These are phyloP conservation scores for Drosophila austrosaltans DNA, from an alignment of 2,888 invertebrate genomes.

Conservation along the genomic window DNA sequence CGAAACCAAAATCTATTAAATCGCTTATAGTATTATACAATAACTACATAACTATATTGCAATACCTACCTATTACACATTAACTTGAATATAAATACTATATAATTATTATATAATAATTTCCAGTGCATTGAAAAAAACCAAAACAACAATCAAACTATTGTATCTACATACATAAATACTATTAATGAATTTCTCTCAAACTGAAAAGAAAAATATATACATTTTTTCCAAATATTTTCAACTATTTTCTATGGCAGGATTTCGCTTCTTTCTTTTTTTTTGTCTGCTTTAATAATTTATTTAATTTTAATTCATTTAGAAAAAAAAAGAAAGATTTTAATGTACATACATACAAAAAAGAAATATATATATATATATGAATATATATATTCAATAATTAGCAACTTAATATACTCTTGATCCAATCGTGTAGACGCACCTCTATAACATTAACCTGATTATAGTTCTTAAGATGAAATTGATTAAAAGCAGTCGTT, in stretches of 20 bases:
- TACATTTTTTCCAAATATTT: conserved; percentile 6
- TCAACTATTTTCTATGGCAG: not conserved
- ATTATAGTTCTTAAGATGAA: conserved; percentile 90
- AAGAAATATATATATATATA: not conserved
- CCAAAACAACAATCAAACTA: conserved; percentile 8
- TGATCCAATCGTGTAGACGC: conserved; percentile 88
- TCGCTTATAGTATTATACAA: conserved; percentile 17
- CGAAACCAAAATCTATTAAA: conserved; percentile 7
- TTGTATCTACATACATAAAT: conserved; percentile 17
- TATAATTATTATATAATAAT: conserved; percentile 11
- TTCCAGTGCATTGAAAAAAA: conserved; percentile 6
- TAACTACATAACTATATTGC: conserved; percentile 12
- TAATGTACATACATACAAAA: conserved; percentile 3
- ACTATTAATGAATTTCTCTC: conserved; percentile 14
- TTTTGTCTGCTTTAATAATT: conserved; percentile 4
- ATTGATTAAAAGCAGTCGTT: conserved; percentile 93
- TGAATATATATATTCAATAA: not conserved
- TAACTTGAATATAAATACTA: conserved; percentile 2
- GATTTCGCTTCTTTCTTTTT: not conserved
- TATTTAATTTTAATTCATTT: conserved; percentile 9
- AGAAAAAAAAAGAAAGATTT: not conserved
- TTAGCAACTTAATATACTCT: conserved; percentile 82
- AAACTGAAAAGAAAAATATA: conserved; percentile 15
- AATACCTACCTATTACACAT: conserved; percentile 1
- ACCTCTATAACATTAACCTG: conserved; percentile 92